Percentiles rank a stretch among this genome's conserved stretches.
These are phyloP conservation scores for Drosophila pseudotalamancana DNA, from an alignment of 2,888 invertebrate genomes.

Conservation along the genomic window DNA sequence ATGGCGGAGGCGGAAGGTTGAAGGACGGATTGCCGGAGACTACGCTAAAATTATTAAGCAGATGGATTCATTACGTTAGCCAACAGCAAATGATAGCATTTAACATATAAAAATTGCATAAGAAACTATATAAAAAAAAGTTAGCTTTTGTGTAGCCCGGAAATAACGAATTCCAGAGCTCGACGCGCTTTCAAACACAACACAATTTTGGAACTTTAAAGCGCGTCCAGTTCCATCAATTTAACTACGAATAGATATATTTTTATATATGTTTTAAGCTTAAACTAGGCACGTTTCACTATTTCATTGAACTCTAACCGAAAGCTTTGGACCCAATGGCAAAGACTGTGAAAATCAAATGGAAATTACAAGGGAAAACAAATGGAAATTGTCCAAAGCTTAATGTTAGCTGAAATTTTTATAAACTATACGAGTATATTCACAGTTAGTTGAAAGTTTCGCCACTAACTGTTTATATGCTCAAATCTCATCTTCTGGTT, in stretches of 20 bases:
- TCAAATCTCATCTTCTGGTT: too few species aligned
- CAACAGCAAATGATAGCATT: constrained; percentile 69
- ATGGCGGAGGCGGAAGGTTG: too few species aligned
- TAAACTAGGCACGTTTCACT: constrained; percentile 23
- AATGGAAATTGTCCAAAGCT: constrained; percentile 31
- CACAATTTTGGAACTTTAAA: constrained; percentile 20
- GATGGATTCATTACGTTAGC: constrained; percentile 41
- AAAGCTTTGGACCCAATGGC: constrained; percentile 38
- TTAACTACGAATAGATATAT: constrained; percentile 49
- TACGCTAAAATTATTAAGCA: constrained; percentile 18
- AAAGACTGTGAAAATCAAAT: constrained; percentile 51
- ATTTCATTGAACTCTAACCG: constrained; percentile 5
- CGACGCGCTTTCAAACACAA: constrained; percentile 17
- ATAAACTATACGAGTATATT: neutral
- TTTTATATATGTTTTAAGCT: constrained; percentile 70
- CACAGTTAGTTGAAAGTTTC: neutral
- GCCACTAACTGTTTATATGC: too few species aligned
- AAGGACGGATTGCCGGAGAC: constrained; percentile 19
- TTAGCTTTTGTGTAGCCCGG: constrained; percentile 63
- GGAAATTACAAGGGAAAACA: constrained; percentile 41
- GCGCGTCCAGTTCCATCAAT: constrained; percentile 15
- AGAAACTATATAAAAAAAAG: constrained; percentile 21
- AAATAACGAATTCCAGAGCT: constrained; percentile 25
- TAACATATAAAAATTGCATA: constrained; percentile 45
- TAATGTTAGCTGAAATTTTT: constrained; percentile 17